phyloP scores from a whole-genome alignment of 2,888 invertebrate genomes.

The Melinaea menophilus region DNA sequence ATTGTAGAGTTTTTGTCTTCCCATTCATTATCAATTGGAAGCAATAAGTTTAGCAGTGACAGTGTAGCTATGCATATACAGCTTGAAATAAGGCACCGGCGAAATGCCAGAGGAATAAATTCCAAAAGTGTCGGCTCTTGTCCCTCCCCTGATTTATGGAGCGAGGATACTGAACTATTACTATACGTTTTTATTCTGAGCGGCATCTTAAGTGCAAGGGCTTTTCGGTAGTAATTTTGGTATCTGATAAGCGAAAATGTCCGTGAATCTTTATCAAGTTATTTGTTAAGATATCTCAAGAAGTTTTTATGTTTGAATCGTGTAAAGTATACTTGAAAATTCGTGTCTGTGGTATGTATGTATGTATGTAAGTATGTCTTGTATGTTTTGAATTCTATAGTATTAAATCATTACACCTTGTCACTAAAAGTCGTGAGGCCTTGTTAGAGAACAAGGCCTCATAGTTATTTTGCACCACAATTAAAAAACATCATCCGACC shows the following conservation, averaged over 20 bases:
- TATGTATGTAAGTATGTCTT: too few species aligned
- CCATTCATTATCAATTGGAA: slow-evolving; percentile 39
- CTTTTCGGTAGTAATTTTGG: slow-evolving; percentile 52
- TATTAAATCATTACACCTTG: slow-evolving; percentile 9
- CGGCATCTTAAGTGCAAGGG: slow-evolving; percentile 53
- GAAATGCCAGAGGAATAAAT: slow-evolving; percentile 59
- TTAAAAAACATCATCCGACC: slow-evolving; percentile 26
- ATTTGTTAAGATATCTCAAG: slow-evolving; percentile 5
- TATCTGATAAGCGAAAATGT: slow-evolving; percentile 37
- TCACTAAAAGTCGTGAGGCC: slow-evolving; percentile 14
- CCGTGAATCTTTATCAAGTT: slow-evolving; percentile 15
- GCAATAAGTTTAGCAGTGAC: slow-evolving; percentile 40
- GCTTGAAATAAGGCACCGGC: slow-evolving; percentile 43
- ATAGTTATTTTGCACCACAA: slow-evolving; percentile 31
- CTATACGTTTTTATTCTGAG: slow-evolving; percentile 62
- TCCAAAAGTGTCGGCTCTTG: slow-evolving; percentile 60
- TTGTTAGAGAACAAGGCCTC: slow-evolving; percentile 18
- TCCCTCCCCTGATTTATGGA: slow-evolving; percentile 67
- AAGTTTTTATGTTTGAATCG: background rate
- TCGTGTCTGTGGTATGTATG: too few species aligned
- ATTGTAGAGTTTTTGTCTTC: slow-evolving; percentile 28
- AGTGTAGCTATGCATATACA: slow-evolving; percentile 35
- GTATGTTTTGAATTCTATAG: background rate
- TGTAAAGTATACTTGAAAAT: background rate
- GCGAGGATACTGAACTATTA: slow-evolving; percentile 66